A percentile compares a stretch with the other conserved stretches of the same genome.
phyloP scores from a whole-genome alignment of 2,113 vertebrate species.

The Tachysurus fulvidraco region DNA sequence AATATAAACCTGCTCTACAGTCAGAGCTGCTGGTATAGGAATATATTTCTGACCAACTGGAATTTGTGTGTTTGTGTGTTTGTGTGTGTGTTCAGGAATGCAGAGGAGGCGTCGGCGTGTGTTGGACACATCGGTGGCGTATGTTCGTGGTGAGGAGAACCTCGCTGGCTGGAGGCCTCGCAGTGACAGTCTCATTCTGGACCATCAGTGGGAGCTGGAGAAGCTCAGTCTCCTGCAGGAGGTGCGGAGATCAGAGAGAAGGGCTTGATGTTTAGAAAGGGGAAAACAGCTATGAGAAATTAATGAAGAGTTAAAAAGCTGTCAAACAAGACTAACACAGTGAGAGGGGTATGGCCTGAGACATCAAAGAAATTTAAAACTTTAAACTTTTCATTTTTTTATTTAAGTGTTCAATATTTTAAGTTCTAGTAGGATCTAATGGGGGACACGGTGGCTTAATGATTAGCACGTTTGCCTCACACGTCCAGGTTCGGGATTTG shows the following conservation, averaged over 20 bases:
- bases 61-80: neutral
- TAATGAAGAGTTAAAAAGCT: no score
- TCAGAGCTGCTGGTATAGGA: neutral
- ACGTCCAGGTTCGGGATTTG: no score
- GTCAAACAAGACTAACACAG: no score
- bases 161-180: constrained; percentile 95
- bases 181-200: constrained; percentile 95
- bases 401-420: no score
- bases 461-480: no score
- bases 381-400: no score
- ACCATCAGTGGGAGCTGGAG: constrained; percentile 98
- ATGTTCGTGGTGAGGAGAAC: constrained; percentile 94
- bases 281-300: no score
- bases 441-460: no score
- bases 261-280: no score
- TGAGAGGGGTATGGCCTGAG: no score
- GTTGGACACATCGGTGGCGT: constrained; percentile 95
- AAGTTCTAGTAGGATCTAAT: neutral
- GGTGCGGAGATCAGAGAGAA: constrained; percentile 72
- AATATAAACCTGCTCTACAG: neutral
- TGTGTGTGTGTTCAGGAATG: constrained; percentile 78
- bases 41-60: neutral
- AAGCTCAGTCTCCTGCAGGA: constrained; percentile 96
- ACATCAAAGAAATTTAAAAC: no score
- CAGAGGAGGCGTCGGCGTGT: constrained; percentile 91